Evolutionary conservation across 1,140 invertebrate genomes (phyloP), one percentile per base, ranked within the genome.

Genomic region (Drosophila bifasciata): DNA sequence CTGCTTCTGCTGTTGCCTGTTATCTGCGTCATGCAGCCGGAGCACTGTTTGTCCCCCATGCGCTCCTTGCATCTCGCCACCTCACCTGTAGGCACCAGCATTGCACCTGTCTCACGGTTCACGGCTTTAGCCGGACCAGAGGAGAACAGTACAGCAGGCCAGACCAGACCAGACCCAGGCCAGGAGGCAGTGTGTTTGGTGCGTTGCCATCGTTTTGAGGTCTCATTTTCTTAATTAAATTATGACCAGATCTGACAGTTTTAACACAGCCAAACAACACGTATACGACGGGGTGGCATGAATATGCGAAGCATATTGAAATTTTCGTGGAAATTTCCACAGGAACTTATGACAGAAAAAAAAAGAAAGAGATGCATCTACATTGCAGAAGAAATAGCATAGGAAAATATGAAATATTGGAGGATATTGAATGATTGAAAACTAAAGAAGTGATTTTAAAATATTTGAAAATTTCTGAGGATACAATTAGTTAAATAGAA

Each of bases 161-260:
- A 5, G 11, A 11, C 28, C 28, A 28, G 6, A 7, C 28, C 8
- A n/a, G n/a, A 4, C 11, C 28, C 28, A 25, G 5, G 23, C 5
- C 6, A 7, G 23, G 1, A 25, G 23, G 6, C 23, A 5, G 32
- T 36, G 32, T 36, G 32, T 36, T 36, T 36, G 32, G 11, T 36
- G 76, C 67, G 62, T 61, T 72, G 69, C 63, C 73, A 50, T 25
- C 51, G 61, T 76, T 88, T 88, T 88, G 83, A 88, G 83, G 83
- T 81, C 83, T 88, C 83, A 88, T 88, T 88, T 88, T 88, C 79
- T 73, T 88, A 88, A 88, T 88, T 88, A 88, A 88, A 88, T 88
- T 88, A 88, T 88, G 78, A 71, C 74, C 67, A 74, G 80, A 69
- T 71, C 69, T 55, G 67, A 76, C 59, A 75, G 53, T 25, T 44